Evolutionary conservation across 2,113 vertebrate species (phyloP).

Genomic region (Ailurus styani): DNA sequence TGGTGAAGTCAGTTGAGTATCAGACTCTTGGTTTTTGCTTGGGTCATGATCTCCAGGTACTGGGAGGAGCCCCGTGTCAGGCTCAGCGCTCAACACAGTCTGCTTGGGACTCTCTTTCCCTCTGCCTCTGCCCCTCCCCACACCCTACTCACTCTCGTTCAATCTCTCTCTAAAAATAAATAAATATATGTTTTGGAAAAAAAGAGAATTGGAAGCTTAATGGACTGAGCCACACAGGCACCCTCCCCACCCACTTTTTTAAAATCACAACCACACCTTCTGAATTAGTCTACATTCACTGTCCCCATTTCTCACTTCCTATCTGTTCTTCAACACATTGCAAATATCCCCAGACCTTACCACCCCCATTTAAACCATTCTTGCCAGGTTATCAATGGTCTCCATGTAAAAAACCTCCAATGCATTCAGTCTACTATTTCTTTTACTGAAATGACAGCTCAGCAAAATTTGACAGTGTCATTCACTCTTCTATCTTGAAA

Average conservation of each 20-base stretch:
- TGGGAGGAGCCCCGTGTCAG: neutral
- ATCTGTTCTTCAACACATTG: neutral
- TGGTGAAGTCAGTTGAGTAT: neutral
- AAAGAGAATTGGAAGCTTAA: neutral
- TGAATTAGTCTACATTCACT: neutral
- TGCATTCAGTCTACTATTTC: neutral
- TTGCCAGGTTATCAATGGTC: neutral
- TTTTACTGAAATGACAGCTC: neutral
- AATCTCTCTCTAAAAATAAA: neutral
- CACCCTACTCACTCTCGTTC: neutral
- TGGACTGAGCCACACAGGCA: neutral
- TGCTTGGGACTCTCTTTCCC: neutral
- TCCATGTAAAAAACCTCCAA: neutral
- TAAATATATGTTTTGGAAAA: neutral
- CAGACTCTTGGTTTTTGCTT: neutral
- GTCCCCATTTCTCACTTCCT: neutral
- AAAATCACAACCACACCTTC: neutral
- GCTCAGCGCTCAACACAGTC: neutral
- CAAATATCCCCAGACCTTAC: neutral
- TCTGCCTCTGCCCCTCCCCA: neutral
- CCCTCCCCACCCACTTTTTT: neutral
- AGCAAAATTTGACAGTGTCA: neutral
- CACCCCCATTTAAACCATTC: neutral
- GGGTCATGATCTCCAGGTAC: neutral
- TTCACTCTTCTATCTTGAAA: neutral